phyloP scores from a whole-genome alignment of 2,888 invertebrate genomes.

The Drosophila histrio region DNA sequence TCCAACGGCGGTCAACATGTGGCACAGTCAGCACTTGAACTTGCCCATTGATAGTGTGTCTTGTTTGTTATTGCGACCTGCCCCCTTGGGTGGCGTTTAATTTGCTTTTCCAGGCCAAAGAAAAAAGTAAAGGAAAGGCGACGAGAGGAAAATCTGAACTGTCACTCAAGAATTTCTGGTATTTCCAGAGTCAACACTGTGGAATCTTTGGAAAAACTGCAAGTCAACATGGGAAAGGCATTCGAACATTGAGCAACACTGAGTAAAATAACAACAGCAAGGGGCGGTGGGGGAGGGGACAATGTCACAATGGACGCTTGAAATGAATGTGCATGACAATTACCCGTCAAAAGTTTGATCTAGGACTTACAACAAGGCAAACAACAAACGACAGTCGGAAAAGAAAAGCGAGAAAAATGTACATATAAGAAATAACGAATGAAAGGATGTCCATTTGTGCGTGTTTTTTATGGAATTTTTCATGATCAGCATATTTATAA shows the following conservation, averaged over 20 bases:
- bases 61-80: constrained; percentile 13
- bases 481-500: neutral
- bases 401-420: constrained; percentile 20
- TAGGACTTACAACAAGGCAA: constrained; percentile 39
- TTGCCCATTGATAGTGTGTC: constrained; percentile 42
- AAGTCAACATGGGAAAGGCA: constrained; percentile 71
- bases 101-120: constrained; percentile 27
- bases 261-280: constrained; percentile 11
- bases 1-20: constrained; percentile 52
- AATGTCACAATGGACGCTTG: constrained; percentile 43
- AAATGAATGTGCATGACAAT: constrained; percentile 69
- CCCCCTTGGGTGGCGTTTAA: constrained; percentile 52
- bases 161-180: constrained; percentile 72
- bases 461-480: neutral
- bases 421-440: neutral
- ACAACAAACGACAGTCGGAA: constrained; percentile 26
- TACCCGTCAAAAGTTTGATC: constrained; percentile 72
- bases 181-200: constrained; percentile 57
- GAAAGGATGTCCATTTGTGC: constrained; percentile 39
- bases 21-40: constrained; percentile 67
- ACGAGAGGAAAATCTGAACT: constrained; percentile 55
- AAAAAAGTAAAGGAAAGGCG: neutral
- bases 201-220: constrained; percentile 64
- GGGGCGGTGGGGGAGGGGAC: too few relatives aligned
- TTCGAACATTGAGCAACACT: constrained; percentile 15